Evolutionary conservation across 2,113 vertebrate genomes (phyloP).

Genomic region (Genyomyrus donnyi): DNA sequence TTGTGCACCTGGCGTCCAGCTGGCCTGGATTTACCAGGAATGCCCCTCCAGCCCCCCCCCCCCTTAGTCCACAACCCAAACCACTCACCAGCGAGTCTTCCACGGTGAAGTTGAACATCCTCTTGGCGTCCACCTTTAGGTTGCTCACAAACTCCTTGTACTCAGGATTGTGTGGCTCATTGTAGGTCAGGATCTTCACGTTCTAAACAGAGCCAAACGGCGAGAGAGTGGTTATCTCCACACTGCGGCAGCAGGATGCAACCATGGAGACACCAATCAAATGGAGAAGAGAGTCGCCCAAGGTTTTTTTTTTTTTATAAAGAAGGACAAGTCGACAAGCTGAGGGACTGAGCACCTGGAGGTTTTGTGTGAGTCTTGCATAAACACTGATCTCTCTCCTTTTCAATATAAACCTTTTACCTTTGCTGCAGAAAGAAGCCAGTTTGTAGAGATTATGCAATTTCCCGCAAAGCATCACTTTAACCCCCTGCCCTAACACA

Average conservation of each 20-base stretch:
- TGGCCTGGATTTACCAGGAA: not conserved
- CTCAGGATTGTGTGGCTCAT: conserved; percentile 74
- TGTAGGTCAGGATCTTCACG: conserved; percentile 86
- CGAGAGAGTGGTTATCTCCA: not conserved
- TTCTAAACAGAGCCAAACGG: conserved; percentile 53
- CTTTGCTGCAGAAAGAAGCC: not conserved
- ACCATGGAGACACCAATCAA: not conserved
- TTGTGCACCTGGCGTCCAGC: not conserved
- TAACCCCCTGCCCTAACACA: not conserved
- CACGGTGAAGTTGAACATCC: conserved; percentile 76
- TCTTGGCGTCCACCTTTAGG: conserved; percentile 58
- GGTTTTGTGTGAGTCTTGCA: not conserved
- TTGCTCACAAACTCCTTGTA: conserved; percentile 69
- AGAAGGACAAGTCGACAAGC: not conserved
- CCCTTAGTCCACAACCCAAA: not conserved
- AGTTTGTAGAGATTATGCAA: not conserved
- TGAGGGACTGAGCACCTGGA: not conserved
- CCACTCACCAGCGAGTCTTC: conserved; percentile 73
- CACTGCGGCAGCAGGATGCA: not conserved
- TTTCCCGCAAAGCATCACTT: not conserved
- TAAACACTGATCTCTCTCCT: not conserved
- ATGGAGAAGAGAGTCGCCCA: not conserved
- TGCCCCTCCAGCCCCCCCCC: not conserved
- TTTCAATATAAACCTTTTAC: not conserved
- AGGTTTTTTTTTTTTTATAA: not conserved